Base-by-base conservation (phyloP, 2,888 invertebrate species). In the Gryllus longicercus region DNA sequence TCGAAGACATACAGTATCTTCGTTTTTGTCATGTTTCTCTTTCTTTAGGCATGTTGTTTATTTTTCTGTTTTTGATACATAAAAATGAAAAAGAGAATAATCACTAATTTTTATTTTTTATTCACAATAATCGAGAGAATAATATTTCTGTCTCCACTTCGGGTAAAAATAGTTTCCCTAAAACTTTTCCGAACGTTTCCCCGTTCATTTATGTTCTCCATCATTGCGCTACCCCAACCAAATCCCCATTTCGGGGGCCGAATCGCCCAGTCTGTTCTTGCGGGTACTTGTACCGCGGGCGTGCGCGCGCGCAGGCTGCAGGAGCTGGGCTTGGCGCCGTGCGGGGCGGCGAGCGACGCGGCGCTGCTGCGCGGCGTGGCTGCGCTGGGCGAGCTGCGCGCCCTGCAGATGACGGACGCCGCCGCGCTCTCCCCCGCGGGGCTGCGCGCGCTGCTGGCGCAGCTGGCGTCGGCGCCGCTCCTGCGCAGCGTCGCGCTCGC, bases 401-500 rank as follows among this genome's bases (percentile, higher is more conserved):
- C n/a, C 3, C 63, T 63, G 16, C 63, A 63, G 63, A 5, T 63
- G n/a, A 63, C 63, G n/a, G 63, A 63, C 63, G 63, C 63, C 16
- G 63, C 4, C 14, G 63, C 63, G 14, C 16, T 63, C 16, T 18
- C 16, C n/a, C 2, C 1, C 16, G n/a, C 14, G 16, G 63, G 63
- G 63, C n/a, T 63, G 63, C 63, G 63, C 63, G 63, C 63, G n/a
- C 63, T 63, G 63, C n/a, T 63, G n/a, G 63, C 63, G 63, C 63
- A 63, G 14, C 63, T 63, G 63, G 63, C 63, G 14, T 63, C 5
- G 4, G 63, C 63, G 63, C 63, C 3, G 16, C 16, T 2, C 8
- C 63, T 12, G 63, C 16, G 63, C 63, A 12, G 63, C n/a, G 16
- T 63, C 12, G 14, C 63, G 63, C n/a, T 63, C 63, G 63, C 63